Evolutionary conservation across 2,888 invertebrate species (phyloP), one percentile per base, ranked within the genome.

Genomic region (Brenthis ino): DNA sequence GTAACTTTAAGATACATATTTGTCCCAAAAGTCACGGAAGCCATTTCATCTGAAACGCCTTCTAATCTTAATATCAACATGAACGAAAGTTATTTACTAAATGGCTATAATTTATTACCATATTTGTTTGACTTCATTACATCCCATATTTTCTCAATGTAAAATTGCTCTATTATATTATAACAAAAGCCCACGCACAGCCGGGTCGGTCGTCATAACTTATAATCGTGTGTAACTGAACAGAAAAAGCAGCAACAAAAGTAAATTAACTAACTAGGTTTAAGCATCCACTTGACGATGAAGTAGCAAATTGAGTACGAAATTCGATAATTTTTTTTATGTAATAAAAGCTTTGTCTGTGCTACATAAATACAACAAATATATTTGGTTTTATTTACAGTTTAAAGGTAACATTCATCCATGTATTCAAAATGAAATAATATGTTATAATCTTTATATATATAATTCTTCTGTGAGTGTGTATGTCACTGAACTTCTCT

Each of bases 251-350:
- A 72, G 71, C 73, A 74, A 65, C 69, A 70, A 73, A 76, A 72
- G 71, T 71, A 73, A 73, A 78, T 78, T 78, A 77, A 78, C 77
- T 76, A 77, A 76, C 73, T 72, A 69, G 68, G 69, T 68, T 72
- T 72, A 75, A 75, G 75, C 74, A 72, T 75, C 75, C 72, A 74
- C 72, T 77, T 75, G 76, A 75, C 75, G 74, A 75, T 70, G 72
- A 57, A 65, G 68, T 65, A 74, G 68, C 73, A 74, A 76, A 76
- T 77, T 72, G 68, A 67, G 72, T 70, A 71, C 74, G 71, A 76
- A 74, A 76, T 73, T 72, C 67, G 70, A 72, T 72, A 67, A 74
- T 68, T 64, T 16, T 16, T 16, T 51, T 51, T 33, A 55, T 20
- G 20, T 67, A 47, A 50, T 50, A 64, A 64, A 53, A 33, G 65